phyloP scores from a whole-genome alignment of 2,797 vertebrate species.

The Pangasius mekongensis region DNA sequence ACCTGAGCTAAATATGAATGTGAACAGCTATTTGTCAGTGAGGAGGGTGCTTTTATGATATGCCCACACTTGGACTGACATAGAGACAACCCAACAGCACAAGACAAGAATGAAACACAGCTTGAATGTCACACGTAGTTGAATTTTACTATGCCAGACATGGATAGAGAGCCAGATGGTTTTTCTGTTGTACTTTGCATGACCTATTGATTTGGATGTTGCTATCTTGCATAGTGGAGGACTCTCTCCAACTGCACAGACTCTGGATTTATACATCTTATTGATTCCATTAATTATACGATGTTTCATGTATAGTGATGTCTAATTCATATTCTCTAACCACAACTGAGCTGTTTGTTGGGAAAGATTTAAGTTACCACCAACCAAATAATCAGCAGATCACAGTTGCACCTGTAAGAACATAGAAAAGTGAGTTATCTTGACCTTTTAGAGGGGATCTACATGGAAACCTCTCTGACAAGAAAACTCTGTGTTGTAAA shows the following conservation, averaged over 20 bases:
- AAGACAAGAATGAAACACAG: not conserved
- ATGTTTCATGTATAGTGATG: not conserved
- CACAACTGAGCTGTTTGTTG: not conserved
- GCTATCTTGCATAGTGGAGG: not conserved
- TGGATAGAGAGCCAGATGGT: not conserved
- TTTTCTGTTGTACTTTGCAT: conserved; percentile 11
- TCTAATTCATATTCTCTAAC: conserved; percentile 2
- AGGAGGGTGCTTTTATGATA: not conserved
- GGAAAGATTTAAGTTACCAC: not conserved
- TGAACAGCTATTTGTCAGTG: not conserved
- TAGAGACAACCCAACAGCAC: not conserved
- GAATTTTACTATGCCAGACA: conserved; percentile 1
- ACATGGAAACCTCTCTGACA: not conserved
- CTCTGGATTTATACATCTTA: not conserved
- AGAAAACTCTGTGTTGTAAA: not conserved
- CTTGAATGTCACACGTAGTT: not conserved
- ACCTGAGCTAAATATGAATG: not conserved
- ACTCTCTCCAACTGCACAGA: not conserved
- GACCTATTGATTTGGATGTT: conserved; percentile 18
- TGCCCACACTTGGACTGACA: not conserved
- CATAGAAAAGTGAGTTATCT: not conserved
- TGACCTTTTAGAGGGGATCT: not conserved
- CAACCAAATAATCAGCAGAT: not conserved
- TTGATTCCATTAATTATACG: conserved; percentile 1
- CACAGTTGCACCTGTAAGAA: not conserved